Evolutionary conservation across 2,797 vertebrate species (phyloP), one percentile per base, ranked within the genome.

Genomic region (Apogon talboti): DNA sequence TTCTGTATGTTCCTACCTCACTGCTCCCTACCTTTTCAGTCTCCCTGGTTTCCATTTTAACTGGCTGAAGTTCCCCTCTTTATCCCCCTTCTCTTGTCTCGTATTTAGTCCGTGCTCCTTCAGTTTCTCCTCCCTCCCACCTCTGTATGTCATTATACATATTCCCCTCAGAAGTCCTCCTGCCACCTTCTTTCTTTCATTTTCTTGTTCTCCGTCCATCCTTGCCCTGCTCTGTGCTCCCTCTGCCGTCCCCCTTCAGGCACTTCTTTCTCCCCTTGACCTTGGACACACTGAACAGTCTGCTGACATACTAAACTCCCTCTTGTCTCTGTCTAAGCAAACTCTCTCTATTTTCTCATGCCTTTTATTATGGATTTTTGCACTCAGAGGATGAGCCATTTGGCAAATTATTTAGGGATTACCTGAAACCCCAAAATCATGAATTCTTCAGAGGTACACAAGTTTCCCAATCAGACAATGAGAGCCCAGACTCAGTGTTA

Each of bases 241-340:
- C 30, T 49, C 37, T 63, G 55, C 58, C 50, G n/a, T n/a, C 49
- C 68, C 42, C 74, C 71, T 61, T 61, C 68, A 76, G 67, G 62
- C 62, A 18, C 10, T 56, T 76, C 57, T 60, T 59, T 78, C 64
- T 71, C 57, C 18, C 21, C 47, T 33, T 76, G 78, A 85, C 84
- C 82, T 87, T 84, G 81, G 59, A 65, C 55, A 66, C 1, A 12
- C 35, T 14, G 21, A 65, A 45, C 49, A 66, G 38, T 42, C 52
- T 0, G n/a, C 61, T 66, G 67, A 78, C 52, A 71, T 15, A 41
- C 42, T 47, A 43, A 62, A 18, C 57, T 62, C 55, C 54, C 62
- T 44, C 44, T 62, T 41, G 47, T 71, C 45, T 62, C 46, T 48
- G 16, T 62, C 21, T 40, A 68, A 76, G 54, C 15, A 35, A 76